phyloP scores from a whole-genome alignment of 2,888 invertebrate genomes.

The Diplazon laetatorius region DNA sequence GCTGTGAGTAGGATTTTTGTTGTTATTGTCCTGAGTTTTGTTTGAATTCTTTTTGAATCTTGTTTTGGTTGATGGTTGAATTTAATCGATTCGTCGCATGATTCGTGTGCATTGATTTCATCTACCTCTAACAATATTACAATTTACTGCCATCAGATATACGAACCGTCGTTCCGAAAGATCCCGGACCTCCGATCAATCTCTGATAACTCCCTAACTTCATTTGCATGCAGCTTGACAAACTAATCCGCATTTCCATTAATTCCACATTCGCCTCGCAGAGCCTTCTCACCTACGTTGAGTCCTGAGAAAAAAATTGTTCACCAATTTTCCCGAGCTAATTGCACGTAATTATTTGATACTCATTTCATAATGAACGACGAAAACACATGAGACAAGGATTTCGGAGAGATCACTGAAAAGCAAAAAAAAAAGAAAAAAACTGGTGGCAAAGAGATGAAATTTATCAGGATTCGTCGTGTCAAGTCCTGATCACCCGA shows the following conservation, averaged over 20 bases:
- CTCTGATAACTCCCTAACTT: conserved; percentile 27
- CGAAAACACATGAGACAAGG: background rate
- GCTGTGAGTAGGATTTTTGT: no score
- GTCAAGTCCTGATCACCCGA: conserved; percentile 11
- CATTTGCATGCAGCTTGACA: conserved; percentile 25
- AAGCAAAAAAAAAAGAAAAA: background rate
- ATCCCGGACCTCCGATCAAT: conserved; percentile 59
- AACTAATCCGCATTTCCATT: no score
- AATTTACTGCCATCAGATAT: conserved; percentile 34
- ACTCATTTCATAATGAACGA: conserved; percentile 16
- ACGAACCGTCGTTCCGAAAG: conserved; percentile 48
- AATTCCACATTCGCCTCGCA: no score
- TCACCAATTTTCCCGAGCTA: no score
- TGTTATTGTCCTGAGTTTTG: background rate
- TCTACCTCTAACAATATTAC: conserved; percentile 25
- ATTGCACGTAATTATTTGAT: no score
- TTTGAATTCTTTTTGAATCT: conserved; percentile 7
- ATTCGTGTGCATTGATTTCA: background rate
- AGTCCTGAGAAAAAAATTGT: no score
- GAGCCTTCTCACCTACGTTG: no score
- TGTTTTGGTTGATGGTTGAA: background rate
- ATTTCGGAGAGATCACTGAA: conserved; percentile 6
- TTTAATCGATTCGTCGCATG: conserved; percentile 7
- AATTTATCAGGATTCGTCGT: conserved; percentile 35
- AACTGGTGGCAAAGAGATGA: no score